phyloP scores from a whole-genome alignment of 2,113 vertebrate genomes.

The Indicator indicator region DNA sequence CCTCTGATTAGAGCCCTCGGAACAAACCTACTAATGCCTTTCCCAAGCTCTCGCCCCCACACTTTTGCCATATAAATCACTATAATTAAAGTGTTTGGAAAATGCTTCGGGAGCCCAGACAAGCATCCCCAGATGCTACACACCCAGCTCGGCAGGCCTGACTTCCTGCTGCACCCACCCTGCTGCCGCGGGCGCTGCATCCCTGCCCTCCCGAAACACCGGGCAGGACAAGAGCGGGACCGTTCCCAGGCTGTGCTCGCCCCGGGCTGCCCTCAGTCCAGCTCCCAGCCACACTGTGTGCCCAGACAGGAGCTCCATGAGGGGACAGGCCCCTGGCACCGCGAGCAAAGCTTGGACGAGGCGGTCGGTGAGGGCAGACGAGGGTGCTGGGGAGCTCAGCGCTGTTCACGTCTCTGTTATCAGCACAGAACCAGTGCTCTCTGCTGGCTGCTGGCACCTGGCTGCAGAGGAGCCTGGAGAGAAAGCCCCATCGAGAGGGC shows the following conservation, averaged over 20 bases:
- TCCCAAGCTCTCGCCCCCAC: slow-evolving; percentile 67
- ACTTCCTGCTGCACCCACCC: slow-evolving; percentile 62
- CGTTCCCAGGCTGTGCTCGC: slow-evolving; percentile 16
- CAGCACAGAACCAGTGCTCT: not conserved
- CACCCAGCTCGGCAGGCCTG: slow-evolving; percentile 44
- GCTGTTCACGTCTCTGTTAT: rapidly evolving
- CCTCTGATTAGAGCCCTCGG: slow-evolving; percentile 57
- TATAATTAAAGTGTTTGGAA: slow-evolving; percentile 68
- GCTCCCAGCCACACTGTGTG: not conserved
- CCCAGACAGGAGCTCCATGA: not conserved
- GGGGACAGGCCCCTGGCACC: not conserved
- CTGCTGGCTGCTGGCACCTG: not conserved
- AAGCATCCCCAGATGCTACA: slow-evolving; percentile 62
- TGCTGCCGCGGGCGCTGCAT: not conserved
- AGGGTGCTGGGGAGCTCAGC: not conserved
- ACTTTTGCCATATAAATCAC: slow-evolving; percentile 67
- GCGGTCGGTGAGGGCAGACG: rapidly evolving
- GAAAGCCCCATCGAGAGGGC: rapidly evolving
- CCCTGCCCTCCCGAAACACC: slow-evolving; percentile 21
- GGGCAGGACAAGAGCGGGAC: not conserved
- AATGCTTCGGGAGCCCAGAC: slow-evolving; percentile 61
- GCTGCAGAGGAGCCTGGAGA: not conserved
- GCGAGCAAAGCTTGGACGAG: rapidly evolving
- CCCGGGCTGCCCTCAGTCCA: not conserved
- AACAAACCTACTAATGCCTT: slow-evolving; percentile 53